Base-by-base conservation (phyloP, 2,113 vertebrate species). In the Phainopepla nitens region DNA sequence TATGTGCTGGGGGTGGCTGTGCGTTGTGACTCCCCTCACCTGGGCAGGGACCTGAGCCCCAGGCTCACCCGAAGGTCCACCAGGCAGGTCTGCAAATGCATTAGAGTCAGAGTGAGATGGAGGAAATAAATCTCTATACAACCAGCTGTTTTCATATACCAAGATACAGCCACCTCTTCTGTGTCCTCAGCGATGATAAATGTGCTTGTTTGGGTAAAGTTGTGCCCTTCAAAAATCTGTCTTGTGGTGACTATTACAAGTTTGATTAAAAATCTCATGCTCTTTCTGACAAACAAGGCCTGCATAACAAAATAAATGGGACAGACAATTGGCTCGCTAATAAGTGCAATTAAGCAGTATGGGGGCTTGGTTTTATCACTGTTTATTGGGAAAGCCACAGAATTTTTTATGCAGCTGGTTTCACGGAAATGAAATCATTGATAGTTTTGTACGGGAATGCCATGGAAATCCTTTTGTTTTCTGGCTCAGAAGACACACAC, bases 341-440 rank as follows among this genome's bases (percentile, higher is more conserved):
- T 95, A 80, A 90, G 76, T 60, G 75, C 90, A 92, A 73, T 93
- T 97, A 94, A 92, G 90, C 84, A 80, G 87, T 57, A 85, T 76
- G 94, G 77, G 81, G 78, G 87, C 72, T 83, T 85, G 61, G 50
- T 82, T 91, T 82, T 70, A 73, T 87, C 78, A 53, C 75, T 71
- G 68, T 73, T 90, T 93, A 54, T 82, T 82, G 94, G 78, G 82
- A 77, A 93, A 95, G 84, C 79, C 57, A 62, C 75, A 56, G 80
- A 75, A 81, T 95, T 51, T 89, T 94, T 89, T 86, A 70, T 81
- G 72, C 92, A 91, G 79, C 60, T 89, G 66, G 60, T 73, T 95
- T 92, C 72, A 66, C 9, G 12, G 80, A 78, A 86, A 54, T 92
- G 27, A 87, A 83, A 77, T 90, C 35, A 93, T 90, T 77, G 92